Evolutionary conservation across 2,113 vertebrate species (phyloP).

Genomic region (Ahaetulla prasina): DNA sequence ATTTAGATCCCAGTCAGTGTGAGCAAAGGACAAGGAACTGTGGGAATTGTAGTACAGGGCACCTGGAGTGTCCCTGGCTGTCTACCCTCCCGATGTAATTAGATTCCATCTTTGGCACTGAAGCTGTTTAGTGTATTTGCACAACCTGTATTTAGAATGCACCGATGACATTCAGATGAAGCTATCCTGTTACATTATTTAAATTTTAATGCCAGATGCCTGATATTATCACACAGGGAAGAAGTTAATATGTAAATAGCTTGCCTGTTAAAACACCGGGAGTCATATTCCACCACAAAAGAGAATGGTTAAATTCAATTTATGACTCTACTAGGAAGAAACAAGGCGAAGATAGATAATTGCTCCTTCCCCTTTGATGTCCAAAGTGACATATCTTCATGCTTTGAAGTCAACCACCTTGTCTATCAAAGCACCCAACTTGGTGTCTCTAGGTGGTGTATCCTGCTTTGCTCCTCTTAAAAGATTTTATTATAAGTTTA

Average conservation of each 20-base stretch:
- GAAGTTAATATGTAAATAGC: background rate
- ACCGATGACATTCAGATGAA: background rate
- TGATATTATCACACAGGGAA: background rate
- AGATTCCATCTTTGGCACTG: background rate
- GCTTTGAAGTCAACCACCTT: background rate
- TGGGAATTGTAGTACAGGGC: background rate
- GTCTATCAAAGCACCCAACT: background rate
- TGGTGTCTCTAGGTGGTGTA: background rate
- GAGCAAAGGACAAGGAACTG: background rate
- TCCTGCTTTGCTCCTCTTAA: background rate
- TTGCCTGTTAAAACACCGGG: background rate
- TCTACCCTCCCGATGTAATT: conserved; percentile 1
- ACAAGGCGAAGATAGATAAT: background rate
- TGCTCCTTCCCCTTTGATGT: background rate
- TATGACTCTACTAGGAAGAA: background rate
- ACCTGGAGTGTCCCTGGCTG: background rate
- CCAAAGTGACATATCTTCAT: background rate
- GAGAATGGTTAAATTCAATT: background rate
- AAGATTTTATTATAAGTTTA: background rate
- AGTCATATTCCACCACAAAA: background rate
- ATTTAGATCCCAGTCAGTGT: background rate
- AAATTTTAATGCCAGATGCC: conserved; percentile 11
- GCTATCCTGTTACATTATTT: conserved; percentile 24
- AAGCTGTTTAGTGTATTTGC: conserved; percentile 3
- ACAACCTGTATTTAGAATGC: conserved; percentile 15